These are phyloP conservation scores for Ploceus nigricollis DNA, from an alignment of 2,113 vertebrate genomes.

Conservation along the genomic window DNA sequence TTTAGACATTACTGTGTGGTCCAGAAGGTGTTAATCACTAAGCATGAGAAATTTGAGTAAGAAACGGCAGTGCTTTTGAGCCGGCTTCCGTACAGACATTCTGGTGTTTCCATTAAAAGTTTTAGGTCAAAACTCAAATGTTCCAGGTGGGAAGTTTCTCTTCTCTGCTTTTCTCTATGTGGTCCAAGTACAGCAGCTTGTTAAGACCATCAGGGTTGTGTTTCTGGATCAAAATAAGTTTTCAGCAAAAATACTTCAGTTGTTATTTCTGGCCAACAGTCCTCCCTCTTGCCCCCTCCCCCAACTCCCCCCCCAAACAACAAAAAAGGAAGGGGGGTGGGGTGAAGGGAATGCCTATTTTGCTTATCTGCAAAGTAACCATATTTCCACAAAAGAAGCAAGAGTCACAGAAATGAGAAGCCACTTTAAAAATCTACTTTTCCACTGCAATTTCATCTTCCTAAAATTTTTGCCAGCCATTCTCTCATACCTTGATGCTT, in stretches of 20 bases:
- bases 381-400: not conserved
- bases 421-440: not conserved
- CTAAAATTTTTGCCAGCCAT: not conserved
- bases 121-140: not conserved
- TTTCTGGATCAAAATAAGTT: not conserved
- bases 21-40: not conserved
- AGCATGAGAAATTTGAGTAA: not conserved
- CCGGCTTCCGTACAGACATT: not conserved
- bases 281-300: too few relatives aligned
- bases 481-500: not conserved
- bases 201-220: not conserved
- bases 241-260: not conserved
- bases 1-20: not conserved
- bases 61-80: not conserved
- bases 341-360: accelerated
- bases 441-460: not conserved
- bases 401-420: not conserved
- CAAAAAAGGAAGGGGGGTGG: accelerated
- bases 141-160: not conserved
- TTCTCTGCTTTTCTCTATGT: not conserved
- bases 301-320: not conserved
- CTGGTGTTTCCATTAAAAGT: not conserved
- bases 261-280: not conserved
- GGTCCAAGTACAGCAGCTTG: not conserved
- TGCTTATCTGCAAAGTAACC: not conserved